Evolutionary conservation across 2,888 invertebrate species (phyloP), one percentile per base, ranked within the genome.

Genomic region (Platypus cylindrus): DNA sequence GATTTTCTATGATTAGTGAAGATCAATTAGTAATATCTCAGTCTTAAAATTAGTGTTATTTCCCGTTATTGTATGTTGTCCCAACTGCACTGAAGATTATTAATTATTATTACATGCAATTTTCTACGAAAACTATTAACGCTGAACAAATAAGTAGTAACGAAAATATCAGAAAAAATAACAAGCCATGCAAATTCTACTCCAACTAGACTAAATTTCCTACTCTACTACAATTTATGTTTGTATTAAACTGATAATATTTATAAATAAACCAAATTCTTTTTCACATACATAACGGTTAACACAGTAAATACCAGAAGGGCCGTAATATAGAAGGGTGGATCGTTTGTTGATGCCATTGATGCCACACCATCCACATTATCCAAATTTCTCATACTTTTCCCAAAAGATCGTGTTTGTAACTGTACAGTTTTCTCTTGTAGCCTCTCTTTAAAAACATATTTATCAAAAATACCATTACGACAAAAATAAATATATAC

Each of bases 361-460:
- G 35, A 33, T 15, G 42, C 25, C 12, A 17, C n/a, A 15, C 16
- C 32, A 20, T 20, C 29, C 20, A 9, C 17, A n/a, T n/a, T 11
- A 26, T 38, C 16, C 32, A 24, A 22, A 29, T 32, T 11, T n/a
- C 30, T 40, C n/a, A 80, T 56, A 79, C 79, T 66, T 79, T 81
- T 49, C 78, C 76, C 49, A 77, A 61, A 44, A 73, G 54, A 54
- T 75, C 77, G 63, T 78, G 75, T 49, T 75, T 69, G 59, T 81
- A 80, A 49, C 74, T 68, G 59, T 80, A 80, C 48, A 69, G 62
- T 62, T 79, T 83, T 61, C 79, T 84, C 54, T 75, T 75, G 59
- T 81, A 79, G 50, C 74, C 70, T 57, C 71, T 72, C 48, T 74
- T 72, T 47, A 81, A 68, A 59, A 89, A 83, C 59, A 80, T 71